These are phyloP conservation scores for Chondrosia reniformis DNA, from an alignment of 37 sponge, comb jelly and placozoan genomes.

Conservation along the genomic window DNA sequence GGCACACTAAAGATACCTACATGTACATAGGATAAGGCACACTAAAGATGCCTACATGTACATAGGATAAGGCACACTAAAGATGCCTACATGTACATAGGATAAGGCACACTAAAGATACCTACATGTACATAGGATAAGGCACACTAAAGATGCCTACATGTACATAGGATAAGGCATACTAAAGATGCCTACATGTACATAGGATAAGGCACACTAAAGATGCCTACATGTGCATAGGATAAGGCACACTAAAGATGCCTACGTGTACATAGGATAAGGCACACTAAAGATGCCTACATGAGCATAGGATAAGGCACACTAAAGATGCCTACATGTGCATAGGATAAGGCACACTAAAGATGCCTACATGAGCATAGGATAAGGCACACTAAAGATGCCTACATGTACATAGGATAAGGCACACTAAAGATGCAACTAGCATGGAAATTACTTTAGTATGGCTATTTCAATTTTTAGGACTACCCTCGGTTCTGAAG, in stretches of 20 bases:
- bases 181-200: not conserved
- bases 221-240: not conserved
- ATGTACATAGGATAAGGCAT: not conserved
- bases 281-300: not conserved
- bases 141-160: not conserved
- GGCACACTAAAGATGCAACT: too few relatives aligned
- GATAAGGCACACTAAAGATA: not conserved
- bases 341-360: too few relatives aligned
- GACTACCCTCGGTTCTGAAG: too few relatives aligned
- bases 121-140: not conserved
- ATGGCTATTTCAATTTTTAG: too few relatives aligned
- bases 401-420: too few relatives aligned
- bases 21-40: not conserved
- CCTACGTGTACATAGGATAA: not conserved
- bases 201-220: not conserved
- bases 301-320: not conserved
- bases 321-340: not conserved
- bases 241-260: not conserved
- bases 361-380: too few relatives aligned
- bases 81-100: not conserved
- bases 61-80: not conserved
- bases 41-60: not conserved
- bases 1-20: not conserved
- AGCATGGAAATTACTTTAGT: too few relatives aligned
- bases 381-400: too few relatives aligned